A percentile compares a stretch with the other conserved stretches of the same genome.
Conservation (phyloP, 2,888 invertebrate genomes). For the Minunthozetes semirufus region DNA sequence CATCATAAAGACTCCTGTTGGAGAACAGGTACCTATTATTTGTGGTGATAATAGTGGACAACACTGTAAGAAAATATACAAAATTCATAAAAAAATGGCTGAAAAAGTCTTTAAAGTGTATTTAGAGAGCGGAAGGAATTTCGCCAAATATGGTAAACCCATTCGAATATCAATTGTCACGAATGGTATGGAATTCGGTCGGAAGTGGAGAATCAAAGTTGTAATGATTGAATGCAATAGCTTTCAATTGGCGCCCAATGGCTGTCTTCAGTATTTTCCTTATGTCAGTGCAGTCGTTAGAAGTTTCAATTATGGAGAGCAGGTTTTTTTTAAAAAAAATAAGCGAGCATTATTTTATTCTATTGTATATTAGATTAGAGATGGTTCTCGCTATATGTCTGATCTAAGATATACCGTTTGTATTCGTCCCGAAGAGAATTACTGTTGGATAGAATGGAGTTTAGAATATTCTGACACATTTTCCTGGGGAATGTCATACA, state of each 20-base stretch:
- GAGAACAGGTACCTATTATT: not conserved
- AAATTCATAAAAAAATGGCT: not conserved
- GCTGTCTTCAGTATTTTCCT: constrained; percentile 27
- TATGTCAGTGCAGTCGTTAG: not conserved
- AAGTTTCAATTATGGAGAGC: constrained; percentile 22
- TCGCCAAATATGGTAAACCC: not conserved
- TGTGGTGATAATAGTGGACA: constrained; percentile 21
- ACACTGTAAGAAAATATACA: not conserved
- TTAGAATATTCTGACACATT: not conserved
- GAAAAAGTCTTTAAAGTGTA: not conserved
- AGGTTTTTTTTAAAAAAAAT: too few relatives aligned
- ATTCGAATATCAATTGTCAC: constrained; percentile 4
- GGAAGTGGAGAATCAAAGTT: constrained; percentile 28
- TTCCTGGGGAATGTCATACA: not conserved
- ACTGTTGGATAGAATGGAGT: constrained; percentile 7
- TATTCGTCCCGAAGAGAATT: not conserved
- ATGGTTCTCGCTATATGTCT: not conserved
- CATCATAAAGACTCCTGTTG: not conserved
- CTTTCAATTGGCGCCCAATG: not conserved
- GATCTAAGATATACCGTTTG: constrained; percentile 3
- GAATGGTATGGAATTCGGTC: not conserved
- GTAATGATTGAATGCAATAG: constrained; percentile 6
- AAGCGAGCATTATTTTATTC: too few relatives aligned
- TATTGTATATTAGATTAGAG: not conserved
- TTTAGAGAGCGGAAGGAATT: not conserved